Conservation (phyloP, 2,888 invertebrate species). For the Elegia similella region DNA sequence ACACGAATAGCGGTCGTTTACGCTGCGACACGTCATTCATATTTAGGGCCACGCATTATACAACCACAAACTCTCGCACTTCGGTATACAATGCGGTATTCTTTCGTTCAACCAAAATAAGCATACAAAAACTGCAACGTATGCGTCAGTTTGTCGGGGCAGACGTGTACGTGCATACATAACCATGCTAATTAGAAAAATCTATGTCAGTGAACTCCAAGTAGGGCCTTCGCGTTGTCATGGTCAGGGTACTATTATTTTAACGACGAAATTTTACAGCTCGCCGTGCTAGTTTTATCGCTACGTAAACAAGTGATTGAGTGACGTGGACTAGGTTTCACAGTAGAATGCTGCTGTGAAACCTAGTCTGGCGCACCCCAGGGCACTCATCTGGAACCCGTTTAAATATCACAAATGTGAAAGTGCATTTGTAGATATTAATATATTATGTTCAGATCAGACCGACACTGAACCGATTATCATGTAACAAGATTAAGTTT, state of each 20-base stretch:
- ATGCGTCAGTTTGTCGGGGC: not conserved
- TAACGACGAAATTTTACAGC: not conserved
- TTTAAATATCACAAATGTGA: no score
- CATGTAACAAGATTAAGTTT: no score
- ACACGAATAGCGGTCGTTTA: no score
- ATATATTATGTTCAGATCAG: no score
- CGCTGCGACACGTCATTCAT: not conserved
- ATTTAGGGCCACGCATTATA: not conserved
- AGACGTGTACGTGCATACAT: not conserved
- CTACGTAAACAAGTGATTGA: not conserved
- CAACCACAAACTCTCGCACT: no score
- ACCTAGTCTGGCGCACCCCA: not conserved
- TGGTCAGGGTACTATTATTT: conserved; percentile 1
- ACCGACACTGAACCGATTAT: no score
- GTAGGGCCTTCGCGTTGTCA: conserved; percentile 2
- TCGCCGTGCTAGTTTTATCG: not conserved
- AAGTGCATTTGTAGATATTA: no score
- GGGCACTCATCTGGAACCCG: not conserved
- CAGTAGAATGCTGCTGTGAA: no score
- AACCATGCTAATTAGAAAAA: conserved; percentile 2
- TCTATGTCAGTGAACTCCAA: conserved; percentile 5
- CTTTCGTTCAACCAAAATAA: no score
- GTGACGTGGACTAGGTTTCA: no score
- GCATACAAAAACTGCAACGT: not conserved
- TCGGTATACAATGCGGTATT: no score